Evolutionary conservation across 2,113 vertebrate genomes (phyloP), one percentile per base, ranked within the genome.

Genomic region (Myotis davidii): DNA sequence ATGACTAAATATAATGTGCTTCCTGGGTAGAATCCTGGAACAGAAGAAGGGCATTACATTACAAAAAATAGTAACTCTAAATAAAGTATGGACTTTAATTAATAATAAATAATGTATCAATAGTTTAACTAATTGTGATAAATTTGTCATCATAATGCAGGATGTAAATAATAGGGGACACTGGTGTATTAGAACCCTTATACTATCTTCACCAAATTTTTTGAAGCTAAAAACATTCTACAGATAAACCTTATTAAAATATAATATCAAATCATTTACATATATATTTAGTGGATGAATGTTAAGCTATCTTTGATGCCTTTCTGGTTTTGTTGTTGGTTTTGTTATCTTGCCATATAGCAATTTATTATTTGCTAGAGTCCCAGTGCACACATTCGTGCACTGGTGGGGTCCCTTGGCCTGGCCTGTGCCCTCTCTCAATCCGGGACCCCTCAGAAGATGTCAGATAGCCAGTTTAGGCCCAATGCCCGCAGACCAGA

Each of bases 161-260:
- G 56, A 82, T 54, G 0, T 65, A n/a, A 74, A 23, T 73, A 73
- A 65, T 5, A 88, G 45, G 2, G 5, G 34, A 34, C 32, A 45
- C 20, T 23, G 13, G 21, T 82, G 5, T 37, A 29, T 23, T 14
- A 39, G 21, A 70, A 70, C n/a, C 17, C 45, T 54, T 67, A 14
- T 39, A 13, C 45, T 39, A 77, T 34, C 7, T 64, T 85, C 54
- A 61, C 20, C 25, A 25, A 7, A 50, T 54, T 59, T 54, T 59
- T 25, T 85, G 42, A 61, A 20, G 72, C 7, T 64, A 70, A 85
- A 9, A 10, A 5, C 42, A n/a, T 85, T 34, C 42, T 50, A 52
- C 61, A 79, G 76, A 39, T 42, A 70, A 70, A 70, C 1, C 4
- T 78, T 78, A 85, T 78, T 52, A 42, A 90, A 69, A 85, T 78